Percentiles rank a stretch among this genome's conserved stretches.
These are phyloP conservation scores for Phyllotreta cruciferae DNA, from an alignment of 2,888 invertebrate genomes.

Conservation along the genomic window DNA sequence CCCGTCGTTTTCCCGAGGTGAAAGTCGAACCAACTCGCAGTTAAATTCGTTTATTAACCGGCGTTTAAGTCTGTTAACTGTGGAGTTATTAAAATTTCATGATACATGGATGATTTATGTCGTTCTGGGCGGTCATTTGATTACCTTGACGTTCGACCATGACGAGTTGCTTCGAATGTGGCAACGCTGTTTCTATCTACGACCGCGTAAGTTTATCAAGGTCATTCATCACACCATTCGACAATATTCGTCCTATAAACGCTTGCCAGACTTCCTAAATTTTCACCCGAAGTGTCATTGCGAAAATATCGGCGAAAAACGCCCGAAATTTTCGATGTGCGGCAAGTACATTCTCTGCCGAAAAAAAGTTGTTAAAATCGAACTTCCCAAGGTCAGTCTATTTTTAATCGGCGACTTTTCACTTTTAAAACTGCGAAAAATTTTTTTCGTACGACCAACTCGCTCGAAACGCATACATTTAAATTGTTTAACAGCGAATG, in stretches of 20 bases:
- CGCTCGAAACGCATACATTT: no score
- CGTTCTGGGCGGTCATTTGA: constrained; percentile 41
- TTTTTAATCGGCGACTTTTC: no score
- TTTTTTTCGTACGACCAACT: no score
- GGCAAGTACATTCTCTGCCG: no score
- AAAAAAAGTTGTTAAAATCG: no score
- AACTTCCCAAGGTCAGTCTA: no score
- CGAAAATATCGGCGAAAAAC: neutral
- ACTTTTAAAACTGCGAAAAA: no score
- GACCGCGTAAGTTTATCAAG: constrained; percentile 49
- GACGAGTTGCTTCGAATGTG: constrained; percentile 38
- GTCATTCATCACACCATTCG: constrained; percentile 46
- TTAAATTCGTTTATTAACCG: constrained; percentile 29
- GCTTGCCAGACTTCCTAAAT: constrained; percentile 21
- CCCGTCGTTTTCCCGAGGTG: constrained; percentile 36
- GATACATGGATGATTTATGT: constrained; percentile 36
- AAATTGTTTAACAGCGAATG: no score
- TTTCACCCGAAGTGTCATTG: constrained; percentile 4
- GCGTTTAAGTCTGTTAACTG: constrained; percentile 31
- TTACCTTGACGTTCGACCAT: constrained; percentile 46
- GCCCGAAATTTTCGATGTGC: neutral
- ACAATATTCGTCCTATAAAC: constrained; percentile 28
- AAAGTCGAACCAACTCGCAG: constrained; percentile 28
- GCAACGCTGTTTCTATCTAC: constrained; percentile 40
- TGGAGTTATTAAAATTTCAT: constrained; percentile 34